Conservation (phyloP, 2,113 vertebrate genomes). For the Polyodon spathula region DNA sequence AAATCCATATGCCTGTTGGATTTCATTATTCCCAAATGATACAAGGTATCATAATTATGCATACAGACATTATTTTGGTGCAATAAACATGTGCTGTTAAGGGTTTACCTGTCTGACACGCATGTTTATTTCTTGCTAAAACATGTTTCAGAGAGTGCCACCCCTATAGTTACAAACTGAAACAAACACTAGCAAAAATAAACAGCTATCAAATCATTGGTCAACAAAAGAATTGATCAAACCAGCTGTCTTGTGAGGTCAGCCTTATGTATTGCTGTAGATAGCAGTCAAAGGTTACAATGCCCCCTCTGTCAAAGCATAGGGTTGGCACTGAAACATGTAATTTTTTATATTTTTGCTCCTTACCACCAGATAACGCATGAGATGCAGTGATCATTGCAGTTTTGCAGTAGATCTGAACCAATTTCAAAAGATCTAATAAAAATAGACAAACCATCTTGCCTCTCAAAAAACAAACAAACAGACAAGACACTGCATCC, state of each 20-base stretch:
- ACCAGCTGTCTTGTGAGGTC: too few species aligned
- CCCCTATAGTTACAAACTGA: conserved; percentile 81
- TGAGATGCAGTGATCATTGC: conserved; percentile 96
- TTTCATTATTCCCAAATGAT: conserved; percentile 99
- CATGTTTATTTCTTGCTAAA: conserved; percentile 99
- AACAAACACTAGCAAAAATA: conserved; percentile 46
- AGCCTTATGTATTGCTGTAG: too few species aligned
- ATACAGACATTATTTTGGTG: conserved; percentile 99
- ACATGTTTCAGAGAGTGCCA: conserved; percentile 99
- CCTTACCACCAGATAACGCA: conserved; percentile 99
- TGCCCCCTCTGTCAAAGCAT: conserved; percentile 73
- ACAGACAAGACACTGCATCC: conserved; percentile 81
- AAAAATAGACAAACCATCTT: conserved; percentile 21
- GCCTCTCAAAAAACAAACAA: conserved; percentile 34
- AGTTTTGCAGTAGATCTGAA: conserved; percentile 44
- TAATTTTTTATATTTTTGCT: conserved; percentile 99
- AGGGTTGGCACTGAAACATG: conserved; percentile 99
- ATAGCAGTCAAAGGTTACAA: conserved; percentile 25
- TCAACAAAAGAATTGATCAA: too few species aligned
- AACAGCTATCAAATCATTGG: too few species aligned
- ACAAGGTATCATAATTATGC: conserved; percentile 99
- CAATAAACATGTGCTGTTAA: conserved; percentile 99
- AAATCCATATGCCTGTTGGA: conserved; percentile 99
- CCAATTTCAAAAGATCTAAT: neutral
- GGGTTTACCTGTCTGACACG: conserved; percentile 90